phyloP scores from a whole-genome alignment of 2,888 invertebrate species.

The Phortica okadai region DNA sequence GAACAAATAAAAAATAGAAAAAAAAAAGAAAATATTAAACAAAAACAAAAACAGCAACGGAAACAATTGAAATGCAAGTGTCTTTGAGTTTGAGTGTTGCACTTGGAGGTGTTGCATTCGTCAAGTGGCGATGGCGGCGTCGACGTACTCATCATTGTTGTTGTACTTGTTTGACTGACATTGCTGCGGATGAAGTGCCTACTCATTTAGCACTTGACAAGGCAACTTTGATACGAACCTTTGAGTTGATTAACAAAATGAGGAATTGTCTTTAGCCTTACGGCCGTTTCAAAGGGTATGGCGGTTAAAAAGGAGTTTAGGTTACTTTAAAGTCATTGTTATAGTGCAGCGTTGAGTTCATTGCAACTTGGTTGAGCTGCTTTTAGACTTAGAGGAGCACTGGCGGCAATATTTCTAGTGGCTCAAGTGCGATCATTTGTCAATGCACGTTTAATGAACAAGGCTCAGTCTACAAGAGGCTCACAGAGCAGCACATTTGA shows the following conservation, averaged over 20 bases:
- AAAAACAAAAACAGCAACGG: conserved; percentile 31
- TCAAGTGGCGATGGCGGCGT: conserved; percentile 30
- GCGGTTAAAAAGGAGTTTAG: background rate
- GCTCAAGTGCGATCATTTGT: background rate
- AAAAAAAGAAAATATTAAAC: conserved; percentile 33
- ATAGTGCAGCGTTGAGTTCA: background rate
- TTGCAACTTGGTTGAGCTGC: background rate
- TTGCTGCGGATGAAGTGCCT: conserved; percentile 16
- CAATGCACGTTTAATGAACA: conserved; percentile 6
- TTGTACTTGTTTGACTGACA: background rate
- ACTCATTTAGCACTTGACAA: background rate
- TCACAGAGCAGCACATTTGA: background rate
- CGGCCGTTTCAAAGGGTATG: background rate
- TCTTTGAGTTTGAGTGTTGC: background rate
- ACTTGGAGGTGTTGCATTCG: conserved; percentile 18
- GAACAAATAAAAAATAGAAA: background rate
- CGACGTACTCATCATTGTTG: conserved; percentile 5
- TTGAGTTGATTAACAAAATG: conserved; percentile 26
- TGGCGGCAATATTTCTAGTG: background rate
- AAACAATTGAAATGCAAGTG: conserved; percentile 49
- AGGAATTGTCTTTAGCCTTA: background rate
- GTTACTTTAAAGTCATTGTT: background rate
- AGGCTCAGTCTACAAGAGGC: background rate
- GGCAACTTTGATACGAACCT: background rate
- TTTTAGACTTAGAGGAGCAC: conserved; percentile 7